Conservation (phyloP, 2,888 invertebrate species). For the Stenolophus ochropezus region DNA sequence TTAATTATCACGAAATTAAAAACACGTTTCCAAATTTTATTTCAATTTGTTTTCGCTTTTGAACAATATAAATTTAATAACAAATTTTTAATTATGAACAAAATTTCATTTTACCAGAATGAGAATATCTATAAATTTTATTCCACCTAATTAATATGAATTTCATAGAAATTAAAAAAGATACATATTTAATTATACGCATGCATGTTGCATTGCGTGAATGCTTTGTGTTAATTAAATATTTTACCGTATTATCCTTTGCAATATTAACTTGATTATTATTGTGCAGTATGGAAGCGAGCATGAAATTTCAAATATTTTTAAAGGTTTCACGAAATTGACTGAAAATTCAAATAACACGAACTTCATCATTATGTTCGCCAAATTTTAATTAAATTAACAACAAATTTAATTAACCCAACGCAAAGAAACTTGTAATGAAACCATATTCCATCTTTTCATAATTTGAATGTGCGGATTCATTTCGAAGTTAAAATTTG, state of each 20-base stretch:
- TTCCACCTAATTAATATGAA: constrained; percentile 2
- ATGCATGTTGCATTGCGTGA: background rate
- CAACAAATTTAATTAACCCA: constrained; percentile 5
- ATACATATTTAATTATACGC: background rate
- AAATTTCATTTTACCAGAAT: background rate
- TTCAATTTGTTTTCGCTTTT: background rate
- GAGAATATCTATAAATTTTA: background rate
- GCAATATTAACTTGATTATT: constrained; percentile 5
- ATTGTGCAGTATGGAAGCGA: background rate
- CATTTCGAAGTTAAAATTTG: background rate
- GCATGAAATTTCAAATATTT: background rate
- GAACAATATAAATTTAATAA: background rate
- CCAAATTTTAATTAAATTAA: constrained; percentile 30
- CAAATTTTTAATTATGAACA: constrained; percentile 8
- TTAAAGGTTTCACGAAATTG: background rate
- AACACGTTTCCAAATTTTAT: background rate
- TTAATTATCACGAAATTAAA: background rate
- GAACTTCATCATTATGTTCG: background rate
- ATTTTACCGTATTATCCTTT: background rate
- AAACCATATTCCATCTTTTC: background rate
- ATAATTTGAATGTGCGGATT: background rate
- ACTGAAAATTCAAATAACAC: background rate
- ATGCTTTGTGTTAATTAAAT: constrained; percentile 28
- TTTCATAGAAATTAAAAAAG: constrained; percentile 12
- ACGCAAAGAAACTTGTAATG: background rate